These are phyloP conservation scores for Scaptomyza parva DNA, from an alignment of 2,888 invertebrate species.

Conservation along the genomic window DNA sequence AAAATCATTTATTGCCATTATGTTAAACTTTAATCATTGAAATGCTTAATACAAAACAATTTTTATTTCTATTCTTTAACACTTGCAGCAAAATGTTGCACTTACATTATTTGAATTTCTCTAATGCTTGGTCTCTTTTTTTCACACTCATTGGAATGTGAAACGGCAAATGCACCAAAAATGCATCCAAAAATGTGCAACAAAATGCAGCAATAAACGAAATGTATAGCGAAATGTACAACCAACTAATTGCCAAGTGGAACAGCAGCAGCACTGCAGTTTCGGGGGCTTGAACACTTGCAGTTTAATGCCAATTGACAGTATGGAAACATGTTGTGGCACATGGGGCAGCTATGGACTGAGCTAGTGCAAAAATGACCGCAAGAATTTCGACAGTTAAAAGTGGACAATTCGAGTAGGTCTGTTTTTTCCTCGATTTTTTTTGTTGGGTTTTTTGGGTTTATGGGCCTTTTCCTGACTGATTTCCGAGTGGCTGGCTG, in stretches of 20 bases:
- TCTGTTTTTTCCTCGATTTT: too few species aligned
- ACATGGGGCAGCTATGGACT: neutral
- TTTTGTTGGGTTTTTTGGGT: slow-evolving; percentile 47
- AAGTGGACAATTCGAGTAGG: slow-evolving; percentile 37
- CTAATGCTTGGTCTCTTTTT: neutral
- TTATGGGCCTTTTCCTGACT: slow-evolving; percentile 62
- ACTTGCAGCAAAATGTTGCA: neutral
- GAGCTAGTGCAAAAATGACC: slow-evolving; percentile 16
- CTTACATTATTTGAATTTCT: neutral
- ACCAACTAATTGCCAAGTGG: slow-evolving; percentile 30
- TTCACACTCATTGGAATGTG: neutral
- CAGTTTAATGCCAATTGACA: neutral
- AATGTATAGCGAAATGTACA: slow-evolving; percentile 1
- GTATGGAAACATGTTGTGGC: slow-evolving; percentile 1
- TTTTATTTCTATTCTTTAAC: neutral
- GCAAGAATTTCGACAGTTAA: slow-evolving; percentile 39
- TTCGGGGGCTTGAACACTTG: neutral
- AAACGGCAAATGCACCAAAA: slow-evolving; percentile 11
- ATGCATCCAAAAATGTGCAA: slow-evolving; percentile 11
- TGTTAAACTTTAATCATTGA: too few species aligned
- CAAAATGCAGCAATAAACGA: neutral
- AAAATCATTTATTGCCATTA: too few species aligned
- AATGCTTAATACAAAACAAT: too few species aligned
- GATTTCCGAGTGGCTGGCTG: slow-evolving; percentile 56
- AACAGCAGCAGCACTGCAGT: slow-evolving; percentile 2